Evolutionary conservation across 2,113 vertebrate species (phyloP).

Genomic region (Pluvianellus socialis): DNA sequence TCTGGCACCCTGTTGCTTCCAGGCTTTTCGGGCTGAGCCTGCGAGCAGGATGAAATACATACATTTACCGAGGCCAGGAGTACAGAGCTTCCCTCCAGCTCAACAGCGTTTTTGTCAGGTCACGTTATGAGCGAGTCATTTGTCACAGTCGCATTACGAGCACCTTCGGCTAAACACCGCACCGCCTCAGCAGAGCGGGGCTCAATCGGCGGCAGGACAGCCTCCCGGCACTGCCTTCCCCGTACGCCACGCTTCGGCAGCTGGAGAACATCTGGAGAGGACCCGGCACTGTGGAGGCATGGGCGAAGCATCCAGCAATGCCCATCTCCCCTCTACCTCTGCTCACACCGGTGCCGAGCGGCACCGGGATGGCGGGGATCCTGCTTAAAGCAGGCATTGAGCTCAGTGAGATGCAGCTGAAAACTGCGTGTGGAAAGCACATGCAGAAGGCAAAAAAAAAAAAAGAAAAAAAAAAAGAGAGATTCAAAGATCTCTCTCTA

Average conservation of each 20-base stretch:
- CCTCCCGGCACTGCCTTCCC: neutral
- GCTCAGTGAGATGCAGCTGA: neutral
- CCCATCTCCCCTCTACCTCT: neutral
- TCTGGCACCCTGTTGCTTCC: neutral
- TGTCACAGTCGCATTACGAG: neutral
- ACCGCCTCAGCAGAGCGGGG: neutral
- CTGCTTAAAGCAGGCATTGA: neutral
- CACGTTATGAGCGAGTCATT: neutral
- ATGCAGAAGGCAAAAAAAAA: neutral
- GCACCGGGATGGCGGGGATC: neutral
- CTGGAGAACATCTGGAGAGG: neutral
- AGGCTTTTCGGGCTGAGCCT: neutral
- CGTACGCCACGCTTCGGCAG: neutral
- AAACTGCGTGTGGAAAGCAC: neutral
- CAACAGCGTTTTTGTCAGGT: neutral
- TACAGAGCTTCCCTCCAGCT: neutral
- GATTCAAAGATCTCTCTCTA: neutral
- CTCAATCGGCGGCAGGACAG: neutral
- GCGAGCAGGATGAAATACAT: neutral
- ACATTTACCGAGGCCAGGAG: neutral
- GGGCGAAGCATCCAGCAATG: neutral
- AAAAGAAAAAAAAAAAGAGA: neutral
- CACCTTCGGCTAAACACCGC: neutral
- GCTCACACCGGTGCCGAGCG: neutral
- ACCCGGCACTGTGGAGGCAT: neutral